Evolutionary conservation across 2,888 invertebrate species (phyloP).

Genomic region (Lithophane semibrunnea): DNA sequence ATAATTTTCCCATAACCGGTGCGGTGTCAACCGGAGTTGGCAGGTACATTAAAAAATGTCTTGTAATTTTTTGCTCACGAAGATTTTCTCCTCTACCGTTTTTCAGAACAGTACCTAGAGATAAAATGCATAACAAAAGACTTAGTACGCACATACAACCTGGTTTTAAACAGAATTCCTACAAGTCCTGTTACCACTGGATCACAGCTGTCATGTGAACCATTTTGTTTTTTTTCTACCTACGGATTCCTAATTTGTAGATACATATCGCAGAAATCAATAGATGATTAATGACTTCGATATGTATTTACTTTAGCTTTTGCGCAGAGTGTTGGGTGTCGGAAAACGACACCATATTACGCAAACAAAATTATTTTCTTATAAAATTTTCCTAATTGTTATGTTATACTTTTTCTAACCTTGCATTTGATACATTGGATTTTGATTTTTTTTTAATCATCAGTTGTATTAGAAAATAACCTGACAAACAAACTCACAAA

Average conservation of each 20-base stretch:
- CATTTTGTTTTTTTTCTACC: neutral
- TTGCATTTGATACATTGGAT: neutral
- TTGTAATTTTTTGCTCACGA: neutral
- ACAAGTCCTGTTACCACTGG: neutral
- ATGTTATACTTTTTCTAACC: neutral
- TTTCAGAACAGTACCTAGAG: neutral
- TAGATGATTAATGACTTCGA: slow-evolving; percentile 21
- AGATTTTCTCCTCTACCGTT: neutral
- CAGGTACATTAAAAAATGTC: neutral
- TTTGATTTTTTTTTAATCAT: neutral
- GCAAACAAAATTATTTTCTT: too few species aligned
- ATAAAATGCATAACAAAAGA: neutral
- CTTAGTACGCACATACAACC: neutral
- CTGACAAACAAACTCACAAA: slow-evolving; percentile 12
- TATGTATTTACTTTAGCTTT: neutral
- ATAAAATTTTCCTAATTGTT: neutral
- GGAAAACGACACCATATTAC: neutral
- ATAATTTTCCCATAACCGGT: neutral
- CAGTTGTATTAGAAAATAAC: neutral
- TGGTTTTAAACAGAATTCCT: neutral
- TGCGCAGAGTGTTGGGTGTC: neutral
- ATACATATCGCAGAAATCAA: neutral
- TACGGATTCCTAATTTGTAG: neutral
- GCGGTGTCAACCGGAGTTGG: too few species aligned
- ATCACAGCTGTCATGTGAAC: neutral